Evolutionary conservation across 2,888 invertebrate genomes (phyloP).

Genomic region (Anticlea derivata): DNA sequence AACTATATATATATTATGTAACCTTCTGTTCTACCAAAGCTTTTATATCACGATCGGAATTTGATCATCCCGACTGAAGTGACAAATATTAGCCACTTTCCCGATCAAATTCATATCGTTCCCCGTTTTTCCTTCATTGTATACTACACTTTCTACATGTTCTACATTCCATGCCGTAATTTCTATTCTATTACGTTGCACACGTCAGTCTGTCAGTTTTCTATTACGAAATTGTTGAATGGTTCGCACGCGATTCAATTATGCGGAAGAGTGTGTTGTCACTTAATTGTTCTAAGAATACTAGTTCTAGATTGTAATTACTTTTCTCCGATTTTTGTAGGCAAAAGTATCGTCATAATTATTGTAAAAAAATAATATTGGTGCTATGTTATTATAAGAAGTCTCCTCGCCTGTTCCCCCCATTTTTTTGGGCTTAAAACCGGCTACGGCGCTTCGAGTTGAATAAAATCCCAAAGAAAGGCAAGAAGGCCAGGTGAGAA

Average conservation of each 20-base stretch:
- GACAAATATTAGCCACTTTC: slow-evolving; percentile 10
- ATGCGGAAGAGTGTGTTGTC: slow-evolving; percentile 13
- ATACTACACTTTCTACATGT: slow-evolving; percentile 24
- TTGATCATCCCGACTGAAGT: no score
- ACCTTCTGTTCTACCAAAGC: no score
- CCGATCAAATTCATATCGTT: slow-evolving; percentile 1
- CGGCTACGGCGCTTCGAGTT: no score
- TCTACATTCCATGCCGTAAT: slow-evolving; percentile 29
- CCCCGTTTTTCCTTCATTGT: slow-evolving; percentile 23
- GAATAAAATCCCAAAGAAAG: no score
- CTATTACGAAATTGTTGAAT: slow-evolving; percentile 37
- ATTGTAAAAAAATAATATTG: no score
- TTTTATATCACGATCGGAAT: no score
- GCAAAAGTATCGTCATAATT: no score
- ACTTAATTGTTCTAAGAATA: slow-evolving; percentile 3
- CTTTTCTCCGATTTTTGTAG: neutral
- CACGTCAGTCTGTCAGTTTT: slow-evolving; percentile 35
- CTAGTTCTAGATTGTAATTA: neutral
- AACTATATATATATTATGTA: no score
- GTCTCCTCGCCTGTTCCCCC: no score
- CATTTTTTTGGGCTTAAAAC: no score
- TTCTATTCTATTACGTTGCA: slow-evolving; percentile 31
- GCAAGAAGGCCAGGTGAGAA: no score
- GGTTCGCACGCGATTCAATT: slow-evolving; percentile 20
- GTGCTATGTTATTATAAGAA: no score